Evolutionary conservation across 2,113 vertebrate genomes (phyloP).

Genomic region (Brienomyrus longianalis): DNA sequence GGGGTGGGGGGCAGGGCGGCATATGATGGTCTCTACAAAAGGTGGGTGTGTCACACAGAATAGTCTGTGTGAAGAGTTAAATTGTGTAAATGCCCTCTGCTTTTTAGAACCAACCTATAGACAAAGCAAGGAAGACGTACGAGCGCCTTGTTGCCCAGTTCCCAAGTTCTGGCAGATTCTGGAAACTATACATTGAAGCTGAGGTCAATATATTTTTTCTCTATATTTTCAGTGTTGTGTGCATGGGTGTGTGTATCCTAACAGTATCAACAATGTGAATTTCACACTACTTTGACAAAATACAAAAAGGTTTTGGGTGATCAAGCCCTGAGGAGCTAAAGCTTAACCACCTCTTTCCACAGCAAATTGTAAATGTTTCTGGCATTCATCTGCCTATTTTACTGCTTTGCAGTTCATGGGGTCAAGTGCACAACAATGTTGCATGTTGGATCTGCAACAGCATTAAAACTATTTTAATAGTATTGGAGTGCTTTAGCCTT

Average conservation of each 20-base stretch:
- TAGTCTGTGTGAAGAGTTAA: conserved; percentile 68
- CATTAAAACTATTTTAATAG: conserved; percentile 99
- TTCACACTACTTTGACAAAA: conserved; percentile 59
- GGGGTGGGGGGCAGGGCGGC: not conserved
- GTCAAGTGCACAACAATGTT: conserved; percentile 91
- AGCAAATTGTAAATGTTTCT: conserved; percentile 45
- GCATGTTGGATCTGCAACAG: conserved; percentile 99
- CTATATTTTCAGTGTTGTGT: conserved; percentile 50
- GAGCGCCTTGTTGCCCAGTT: conserved; percentile 99
- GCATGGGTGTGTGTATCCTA: conserved; percentile 53
- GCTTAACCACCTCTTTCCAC: conserved; percentile 44
- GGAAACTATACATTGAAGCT: conserved; percentile 99
- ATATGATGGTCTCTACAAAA: conserved; percentile 14
- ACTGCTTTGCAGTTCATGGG: conserved; percentile 58
- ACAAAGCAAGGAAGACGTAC: conserved; percentile 99
- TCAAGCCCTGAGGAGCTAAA: conserved; percentile 44
- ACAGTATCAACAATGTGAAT: conserved; percentile 70
- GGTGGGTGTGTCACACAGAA: conserved; percentile 26
- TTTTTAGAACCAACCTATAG: conserved; percentile 99
- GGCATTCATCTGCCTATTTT: conserved; percentile 47
- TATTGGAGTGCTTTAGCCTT: conserved; percentile 99
- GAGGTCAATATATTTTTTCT: conserved; percentile 89
- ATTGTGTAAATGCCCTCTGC: conserved; percentile 84
- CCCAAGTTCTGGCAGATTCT: conserved; percentile 99
- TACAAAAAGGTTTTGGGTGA: conserved; percentile 34